Percentiles rank a stretch among this genome's conserved stretches.
These are phyloP conservation scores for Heteromurus nitidus DNA, from an alignment of 2,888 invertebrate species.

Conservation along the genomic window DNA sequence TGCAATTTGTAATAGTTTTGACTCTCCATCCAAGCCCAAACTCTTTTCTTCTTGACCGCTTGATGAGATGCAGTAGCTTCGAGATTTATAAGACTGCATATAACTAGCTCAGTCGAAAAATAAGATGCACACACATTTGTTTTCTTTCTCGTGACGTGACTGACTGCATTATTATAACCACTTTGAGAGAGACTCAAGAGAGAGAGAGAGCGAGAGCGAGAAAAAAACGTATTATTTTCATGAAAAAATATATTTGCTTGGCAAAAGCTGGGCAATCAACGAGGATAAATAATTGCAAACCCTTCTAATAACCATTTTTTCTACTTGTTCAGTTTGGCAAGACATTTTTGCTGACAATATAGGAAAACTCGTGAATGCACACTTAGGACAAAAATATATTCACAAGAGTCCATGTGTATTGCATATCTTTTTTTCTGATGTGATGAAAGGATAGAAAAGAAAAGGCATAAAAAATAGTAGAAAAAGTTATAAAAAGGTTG, in stretches of 20 bases:
- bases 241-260: neutral
- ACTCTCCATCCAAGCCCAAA: constrained; percentile 18
- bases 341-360: constrained; percentile 46
- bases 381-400: too few species aligned
- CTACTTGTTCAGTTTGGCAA: too few species aligned
- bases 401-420: too few species aligned
- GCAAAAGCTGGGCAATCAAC: constrained; percentile 5
- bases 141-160: neutral
- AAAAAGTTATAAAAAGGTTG: neutral
- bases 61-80: constrained; percentile 29
- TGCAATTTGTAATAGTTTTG: constrained; percentile 24
- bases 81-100: too few species aligned
- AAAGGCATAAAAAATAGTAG: constrained; percentile 2
- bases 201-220: neutral
- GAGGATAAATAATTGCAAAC: constrained; percentile 45
- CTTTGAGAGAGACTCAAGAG: too few species aligned
- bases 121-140: too few species aligned
- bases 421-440: too few species aligned
- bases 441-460: too few species aligned
- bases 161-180: too few species aligned
- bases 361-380: too few species aligned
- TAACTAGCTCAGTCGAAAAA: too few species aligned
- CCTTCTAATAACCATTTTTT: constrained; percentile 38
- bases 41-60: constrained; percentile 51
- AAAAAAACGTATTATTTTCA: too few species aligned